Evolutionary conservation across 2,797 vertebrate species (phyloP).

Genomic region (Cacajao melanocephalus): DNA sequence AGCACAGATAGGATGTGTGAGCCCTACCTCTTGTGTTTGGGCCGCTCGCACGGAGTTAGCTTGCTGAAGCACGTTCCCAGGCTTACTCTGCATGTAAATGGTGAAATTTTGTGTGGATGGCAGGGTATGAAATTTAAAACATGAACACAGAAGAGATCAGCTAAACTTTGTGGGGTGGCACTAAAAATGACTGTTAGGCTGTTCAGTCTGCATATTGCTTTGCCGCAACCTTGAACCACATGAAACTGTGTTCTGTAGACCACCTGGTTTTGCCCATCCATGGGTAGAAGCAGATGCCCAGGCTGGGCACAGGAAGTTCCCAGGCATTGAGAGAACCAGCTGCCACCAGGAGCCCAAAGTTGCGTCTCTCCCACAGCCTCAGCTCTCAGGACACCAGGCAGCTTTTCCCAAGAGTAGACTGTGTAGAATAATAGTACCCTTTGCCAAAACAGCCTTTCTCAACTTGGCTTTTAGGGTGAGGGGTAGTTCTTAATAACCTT

Average conservation of each 20-base stretch:
- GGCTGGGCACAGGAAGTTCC: neutral
- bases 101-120: neutral
- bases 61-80: neutral
- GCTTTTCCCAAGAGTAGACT: neutral
- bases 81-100: neutral
- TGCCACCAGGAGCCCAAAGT: neutral
- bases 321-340: too few species aligned
- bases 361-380: neutral
- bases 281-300: neutral
- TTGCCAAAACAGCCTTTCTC: neutral
- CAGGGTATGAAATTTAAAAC: neutral
- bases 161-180: neutral
- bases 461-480: neutral
- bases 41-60: neutral
- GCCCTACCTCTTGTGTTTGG: accelerated
- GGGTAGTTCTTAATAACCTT: neutral
- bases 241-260: neutral
- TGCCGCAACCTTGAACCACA: neutral
- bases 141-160: neutral
- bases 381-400: neutral
- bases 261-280: neutral
- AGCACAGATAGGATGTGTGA: neutral
- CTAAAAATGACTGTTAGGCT: neutral
- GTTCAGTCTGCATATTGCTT: neutral
- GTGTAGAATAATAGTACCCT: neutral